A percentile compares a stretch with the other conserved stretches of the same genome.
Conservation (phyloP, 2,888 invertebrate genomes). For the Synanthedon formicaeformis region DNA sequence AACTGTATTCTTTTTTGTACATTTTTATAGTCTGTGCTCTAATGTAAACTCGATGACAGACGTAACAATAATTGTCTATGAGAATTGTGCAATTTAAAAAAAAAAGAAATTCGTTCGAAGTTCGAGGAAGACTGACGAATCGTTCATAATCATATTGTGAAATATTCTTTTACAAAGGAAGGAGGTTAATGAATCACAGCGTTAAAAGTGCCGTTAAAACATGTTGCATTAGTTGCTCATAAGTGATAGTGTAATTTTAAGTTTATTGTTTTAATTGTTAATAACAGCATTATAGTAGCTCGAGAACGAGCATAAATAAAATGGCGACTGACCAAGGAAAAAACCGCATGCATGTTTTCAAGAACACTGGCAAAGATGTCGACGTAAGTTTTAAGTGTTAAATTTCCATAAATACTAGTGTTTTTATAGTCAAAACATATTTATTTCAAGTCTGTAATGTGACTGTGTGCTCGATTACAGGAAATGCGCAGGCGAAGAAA, state of each 20-base stretch:
- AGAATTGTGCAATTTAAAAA: neutral
- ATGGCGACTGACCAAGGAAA: conserved; percentile 84
- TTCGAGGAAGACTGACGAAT: neutral
- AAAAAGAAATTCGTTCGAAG: neutral
- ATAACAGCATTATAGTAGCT: conserved; percentile 38
- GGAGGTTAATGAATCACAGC: conserved; percentile 53
- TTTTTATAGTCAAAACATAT: conserved; percentile 4
- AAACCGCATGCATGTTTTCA: conserved; percentile 93
- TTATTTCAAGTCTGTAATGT: conserved; percentile 1
- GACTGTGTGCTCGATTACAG: conserved; percentile 52
- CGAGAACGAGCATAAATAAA: conserved; percentile 66
- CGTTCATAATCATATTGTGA: conserved; percentile 34
- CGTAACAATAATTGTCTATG: neutral
- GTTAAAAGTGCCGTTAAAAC: conserved; percentile 45
- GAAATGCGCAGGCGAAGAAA: conserved; percentile 97
- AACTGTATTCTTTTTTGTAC: too few species aligned
- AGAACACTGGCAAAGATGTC: conserved; percentile 99
- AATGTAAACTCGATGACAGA: neutral
- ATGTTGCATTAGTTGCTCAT: conserved; percentile 54
- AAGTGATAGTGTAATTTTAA: conserved; percentile 33
- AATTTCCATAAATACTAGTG: conserved; percentile 1
- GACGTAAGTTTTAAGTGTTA: conserved; percentile 81
- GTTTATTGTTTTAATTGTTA: conserved; percentile 55
- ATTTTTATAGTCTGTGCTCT: too few species aligned
- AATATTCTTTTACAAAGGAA: conserved; percentile 41